A percentile compares a stretch with the other conserved stretches of the same genome.
These are phyloP conservation scores for Calliphora vicina DNA, from an alignment of 1,140 invertebrate species.

Conservation along the genomic window DNA sequence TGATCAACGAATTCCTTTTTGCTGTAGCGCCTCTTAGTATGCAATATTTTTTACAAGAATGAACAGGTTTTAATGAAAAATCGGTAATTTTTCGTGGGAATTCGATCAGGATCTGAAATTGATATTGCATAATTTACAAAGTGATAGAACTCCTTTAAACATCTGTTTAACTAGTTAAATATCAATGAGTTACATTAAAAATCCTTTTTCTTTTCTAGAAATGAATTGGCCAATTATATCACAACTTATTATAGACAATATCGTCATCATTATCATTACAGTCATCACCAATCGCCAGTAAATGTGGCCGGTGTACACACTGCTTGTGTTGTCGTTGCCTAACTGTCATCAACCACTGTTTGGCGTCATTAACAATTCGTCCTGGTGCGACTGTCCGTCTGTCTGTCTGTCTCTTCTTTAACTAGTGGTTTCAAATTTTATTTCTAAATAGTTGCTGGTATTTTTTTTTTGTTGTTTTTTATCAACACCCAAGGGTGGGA, in stretches of 20 bases:
- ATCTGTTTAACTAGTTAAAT: no score
- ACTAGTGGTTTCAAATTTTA: constrained; percentile 9
- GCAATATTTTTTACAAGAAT: no score
- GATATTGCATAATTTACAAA: no score
- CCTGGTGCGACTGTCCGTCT: constrained; percentile 11
- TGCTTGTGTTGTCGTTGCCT: background rate
- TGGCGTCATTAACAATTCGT: constrained; percentile 31
- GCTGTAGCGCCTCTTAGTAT: no score
- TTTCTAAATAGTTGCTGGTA: no score
- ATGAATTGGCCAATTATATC: constrained; percentile 23
- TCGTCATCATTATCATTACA: constrained; percentile 13
- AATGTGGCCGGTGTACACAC: background rate
- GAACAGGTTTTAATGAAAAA: no score
- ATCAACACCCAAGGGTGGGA: background rate
- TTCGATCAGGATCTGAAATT: no score
- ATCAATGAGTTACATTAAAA: background rate
- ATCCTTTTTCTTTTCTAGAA: background rate
- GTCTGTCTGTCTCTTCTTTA: background rate
- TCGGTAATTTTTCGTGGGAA: no score
- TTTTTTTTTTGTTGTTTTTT: constrained; percentile 23
- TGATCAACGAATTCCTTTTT: no score
- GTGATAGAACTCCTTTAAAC: no score
- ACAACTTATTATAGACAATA: background rate
- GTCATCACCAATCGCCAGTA: background rate
- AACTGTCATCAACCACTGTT: constrained; percentile 21